These are phyloP conservation scores for Lethrus apterus DNA, from an alignment of 1,140 invertebrate species.

Conservation along the genomic window DNA sequence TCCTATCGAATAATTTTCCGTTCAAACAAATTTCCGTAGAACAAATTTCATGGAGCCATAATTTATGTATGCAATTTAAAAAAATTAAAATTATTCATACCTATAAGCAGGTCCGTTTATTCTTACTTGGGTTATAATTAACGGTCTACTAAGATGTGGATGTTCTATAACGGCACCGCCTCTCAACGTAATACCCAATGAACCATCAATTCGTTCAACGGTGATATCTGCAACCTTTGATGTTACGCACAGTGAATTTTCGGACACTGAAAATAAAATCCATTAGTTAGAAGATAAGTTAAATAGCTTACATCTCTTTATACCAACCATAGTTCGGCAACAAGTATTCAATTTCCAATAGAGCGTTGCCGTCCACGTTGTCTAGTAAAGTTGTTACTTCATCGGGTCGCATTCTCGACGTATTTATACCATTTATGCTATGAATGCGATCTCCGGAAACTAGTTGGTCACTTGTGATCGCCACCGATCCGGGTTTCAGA, in stretches of 20 bases:
- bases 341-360: conserved; percentile 76
- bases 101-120: conserved; percentile 82
- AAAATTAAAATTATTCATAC: conserved; percentile 37
- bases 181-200: conserved; percentile 80
- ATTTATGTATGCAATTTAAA: too few species aligned
- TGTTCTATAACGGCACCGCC: conserved; percentile 62
- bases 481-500: conserved; percentile 52
- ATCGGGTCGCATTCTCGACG: conserved; percentile 65
- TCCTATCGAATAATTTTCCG: too few species aligned
- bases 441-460: conserved; percentile 70
- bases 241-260: conserved; percentile 59
- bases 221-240: conserved; percentile 68
- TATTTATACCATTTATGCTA: conserved; percentile 74
- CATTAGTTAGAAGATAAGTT: not conserved
- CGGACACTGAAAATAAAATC: conserved; percentile 44
- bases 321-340: conserved; percentile 66
- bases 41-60: too few species aligned
- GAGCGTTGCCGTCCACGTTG: conserved; percentile 63
- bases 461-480: conserved; percentile 52
- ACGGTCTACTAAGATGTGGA: conserved; percentile 49
- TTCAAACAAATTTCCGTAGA: too few species aligned
- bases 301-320: not conserved
- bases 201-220: conserved; percentile 73
- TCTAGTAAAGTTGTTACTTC: conserved; percentile 70
- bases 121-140: conserved; percentile 83